These are phyloP conservation scores for Microcebus jonahi DNA, from an alignment of 2,113 vertebrate species.

Conservation along the genomic window DNA sequence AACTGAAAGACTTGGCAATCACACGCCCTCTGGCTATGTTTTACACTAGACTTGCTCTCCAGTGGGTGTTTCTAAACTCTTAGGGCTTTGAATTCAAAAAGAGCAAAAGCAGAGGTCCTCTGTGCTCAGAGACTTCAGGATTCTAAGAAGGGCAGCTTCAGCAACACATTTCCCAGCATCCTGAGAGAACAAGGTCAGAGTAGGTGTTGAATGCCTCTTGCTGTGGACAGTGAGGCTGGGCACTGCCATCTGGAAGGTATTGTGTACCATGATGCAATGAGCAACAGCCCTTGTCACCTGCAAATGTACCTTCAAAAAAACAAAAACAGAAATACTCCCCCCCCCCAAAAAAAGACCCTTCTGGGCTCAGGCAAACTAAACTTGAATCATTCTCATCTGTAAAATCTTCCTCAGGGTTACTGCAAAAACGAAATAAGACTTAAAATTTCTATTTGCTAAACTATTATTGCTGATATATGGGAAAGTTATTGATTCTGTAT, in stretches of 20 bases:
- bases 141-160: neutral
- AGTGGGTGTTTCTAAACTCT: neutral
- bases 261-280: fast-evolving
- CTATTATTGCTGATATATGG: neutral
- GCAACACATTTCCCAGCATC: neutral
- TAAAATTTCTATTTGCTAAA: neutral
- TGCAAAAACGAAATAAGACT: neutral
- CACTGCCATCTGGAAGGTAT: neutral
- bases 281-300: neutral
- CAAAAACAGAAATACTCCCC: no score
- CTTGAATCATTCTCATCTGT: neutral
- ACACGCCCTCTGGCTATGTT: neutral
- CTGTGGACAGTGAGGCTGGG: neutral
- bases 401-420: neutral
- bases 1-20: neutral
- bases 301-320: neutral
- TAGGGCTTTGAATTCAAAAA: neutral
- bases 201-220: neutral
- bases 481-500: neutral
- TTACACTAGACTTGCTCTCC: neutral
- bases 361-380: neutral
- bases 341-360: neutral
- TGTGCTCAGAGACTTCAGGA: neutral
- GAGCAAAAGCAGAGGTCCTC: neutral
- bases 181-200: neutral